phyloP scores from a whole-genome alignment of 2,888 invertebrate species.

The Lomographa bimaculata region DNA sequence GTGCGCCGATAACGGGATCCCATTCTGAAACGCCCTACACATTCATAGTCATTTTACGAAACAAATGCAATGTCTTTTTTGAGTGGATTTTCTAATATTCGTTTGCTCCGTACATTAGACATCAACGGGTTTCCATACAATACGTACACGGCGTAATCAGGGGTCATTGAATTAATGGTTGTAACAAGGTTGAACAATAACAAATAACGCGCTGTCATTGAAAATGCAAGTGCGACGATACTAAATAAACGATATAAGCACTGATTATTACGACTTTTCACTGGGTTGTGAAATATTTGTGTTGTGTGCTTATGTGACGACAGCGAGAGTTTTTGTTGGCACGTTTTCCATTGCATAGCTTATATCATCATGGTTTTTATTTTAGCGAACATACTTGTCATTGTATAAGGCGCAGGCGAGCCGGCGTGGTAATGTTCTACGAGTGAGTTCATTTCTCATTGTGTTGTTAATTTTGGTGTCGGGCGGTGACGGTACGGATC shows the following conservation, averaged over 20 bases:
- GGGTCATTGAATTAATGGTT: constrained; percentile 51
- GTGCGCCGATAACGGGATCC: constrained; percentile 67
- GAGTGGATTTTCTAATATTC: constrained; percentile 19
- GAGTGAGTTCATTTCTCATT: constrained; percentile 78
- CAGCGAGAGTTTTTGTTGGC: constrained; percentile 35
- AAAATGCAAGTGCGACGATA: constrained; percentile 47
- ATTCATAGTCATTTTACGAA: constrained; percentile 44
- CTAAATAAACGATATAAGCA: constrained; percentile 36
- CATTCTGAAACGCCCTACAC: constrained; percentile 39
- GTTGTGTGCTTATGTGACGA: constrained; percentile 43
- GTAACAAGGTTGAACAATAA: constrained; percentile 58
- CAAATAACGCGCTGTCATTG: constrained; percentile 59
- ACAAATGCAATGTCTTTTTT: constrained; percentile 20
- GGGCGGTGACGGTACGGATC: constrained; percentile 56
- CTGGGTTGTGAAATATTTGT: constrained; percentile 52
- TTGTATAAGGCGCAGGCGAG: constrained; percentile 50
- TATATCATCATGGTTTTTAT: constrained; percentile 65
- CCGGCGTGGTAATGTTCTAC: constrained; percentile 57
- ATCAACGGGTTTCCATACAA: constrained; percentile 62
- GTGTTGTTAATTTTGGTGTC: constrained; percentile 73
- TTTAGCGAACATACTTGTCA: constrained; percentile 63
- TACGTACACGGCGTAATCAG: constrained; percentile 43
- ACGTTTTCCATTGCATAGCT: constrained; percentile 55
- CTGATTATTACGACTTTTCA: constrained; percentile 42
- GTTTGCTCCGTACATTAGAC: constrained; percentile 58